phyloP scores from a whole-genome alignment of 1,140 invertebrate genomes.

The Aphaenogaster rudis region DNA sequence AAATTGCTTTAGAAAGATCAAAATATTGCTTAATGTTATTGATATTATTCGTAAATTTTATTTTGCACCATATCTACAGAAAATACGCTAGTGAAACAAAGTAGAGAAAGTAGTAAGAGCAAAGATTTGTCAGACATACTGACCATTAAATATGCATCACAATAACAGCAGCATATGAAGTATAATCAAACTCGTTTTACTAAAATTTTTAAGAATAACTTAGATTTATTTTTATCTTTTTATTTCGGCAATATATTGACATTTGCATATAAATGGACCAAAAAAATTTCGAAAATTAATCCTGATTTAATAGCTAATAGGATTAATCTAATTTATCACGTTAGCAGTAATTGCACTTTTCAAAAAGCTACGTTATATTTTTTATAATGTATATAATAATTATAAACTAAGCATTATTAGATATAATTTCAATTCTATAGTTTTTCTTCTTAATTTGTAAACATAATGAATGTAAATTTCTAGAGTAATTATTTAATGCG shows the following conservation, averaged over 20 bases:
- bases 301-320: neutral
- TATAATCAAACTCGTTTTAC: neutral
- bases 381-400: too few relatives aligned
- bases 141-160: neutral
- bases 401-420: neutral
- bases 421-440: neutral
- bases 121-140: slow-evolving; percentile 2
- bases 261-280: neutral
- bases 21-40: neutral
- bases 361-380: neutral
- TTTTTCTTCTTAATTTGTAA: neutral
- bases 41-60: slow-evolving; percentile 1
- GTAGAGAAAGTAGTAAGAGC: slow-evolving; percentile 32
- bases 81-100: neutral
- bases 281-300: neutral
- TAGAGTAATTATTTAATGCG: neutral
- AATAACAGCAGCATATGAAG: neutral
- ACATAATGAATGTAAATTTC: neutral
- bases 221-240: neutral
- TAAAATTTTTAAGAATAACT: neutral
- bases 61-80: neutral
- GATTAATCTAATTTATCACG: neutral
- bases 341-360: neutral
- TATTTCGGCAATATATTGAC: neutral
- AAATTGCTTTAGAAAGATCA: neutral